Evolutionary conservation across 2,888 invertebrate species (phyloP), one percentile per base, ranked within the genome.

Genomic region (Physocephala rufipes): DNA sequence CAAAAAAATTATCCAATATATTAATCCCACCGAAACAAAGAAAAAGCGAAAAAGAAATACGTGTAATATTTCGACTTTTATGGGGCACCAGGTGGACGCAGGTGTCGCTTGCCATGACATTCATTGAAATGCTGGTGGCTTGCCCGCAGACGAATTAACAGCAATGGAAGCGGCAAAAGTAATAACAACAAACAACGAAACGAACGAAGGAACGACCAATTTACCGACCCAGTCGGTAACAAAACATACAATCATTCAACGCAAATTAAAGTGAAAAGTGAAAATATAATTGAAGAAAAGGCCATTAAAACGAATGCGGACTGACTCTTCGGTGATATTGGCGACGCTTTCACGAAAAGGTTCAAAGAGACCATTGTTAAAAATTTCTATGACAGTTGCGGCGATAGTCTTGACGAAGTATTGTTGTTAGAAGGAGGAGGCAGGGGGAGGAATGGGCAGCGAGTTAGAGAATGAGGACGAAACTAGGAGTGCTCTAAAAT

Each of bases 221-320:
- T 26, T 19, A 30, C 19, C 55, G 36, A 7, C 53, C 21, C 1
- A 1, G 43, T 28, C 36, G 4, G 16, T 15, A 28, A 47, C 59
- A 59, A 67, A 59, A 47, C 67, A n/a, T 45, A 61, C 49, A 30
- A 61, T 30, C 55, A 55, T 24, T 28, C 36, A 53, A 66, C 36
- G 66, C 53, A 36, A 61, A 67, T 59, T 28, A 36, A 36, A 36
- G 36, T 36, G n/a, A n/a, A n/a, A 67, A 67, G 58, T 59, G 67
- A 59, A 43, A 47, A 59, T 47, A 47, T 36, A 59, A 67, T 67
- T 67, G 67, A 67, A 67, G 59, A 67, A 26, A 61, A 49, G 36
- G 9, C 36, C 36, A 67, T 49, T 55, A 58, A 67, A 67, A 67
- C 28, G 49, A 61, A 36, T 36, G 36, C 5, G n/a, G n/a, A n/a